Percentiles rank a stretch among this genome's conserved stretches.
These are phyloP conservation scores for Lutjanus argentimaculatus DNA, from an alignment of 2,797 vertebrate genomes.

Conservation along the genomic window DNA sequence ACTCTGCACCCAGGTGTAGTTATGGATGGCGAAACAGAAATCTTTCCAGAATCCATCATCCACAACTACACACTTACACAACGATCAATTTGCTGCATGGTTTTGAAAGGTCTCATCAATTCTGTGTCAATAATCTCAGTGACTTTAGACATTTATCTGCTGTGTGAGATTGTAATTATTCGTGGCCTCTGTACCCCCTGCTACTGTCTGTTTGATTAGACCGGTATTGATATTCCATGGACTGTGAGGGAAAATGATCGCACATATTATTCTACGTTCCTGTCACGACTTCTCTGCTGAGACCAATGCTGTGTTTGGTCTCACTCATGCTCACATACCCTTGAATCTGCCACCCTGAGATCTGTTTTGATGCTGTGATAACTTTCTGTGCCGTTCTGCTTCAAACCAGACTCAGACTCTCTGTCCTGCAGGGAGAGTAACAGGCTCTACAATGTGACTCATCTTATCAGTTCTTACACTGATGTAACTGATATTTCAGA, in stretches of 20 bases:
- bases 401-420: constrained; percentile 17
- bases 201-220: constrained; percentile 60
- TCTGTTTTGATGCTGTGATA: constrained; percentile 36
- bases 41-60: constrained; percentile 11
- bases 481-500: constrained; percentile 20
- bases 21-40: neutral
- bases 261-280: constrained; percentile 37
- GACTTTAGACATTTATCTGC: constrained; percentile 50
- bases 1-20: neutral
- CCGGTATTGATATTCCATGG: constrained; percentile 51
- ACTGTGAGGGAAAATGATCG: constrained; percentile 49
- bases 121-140: constrained; percentile 47
- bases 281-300: neutral
- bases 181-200: constrained; percentile 29
- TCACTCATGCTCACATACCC: neutral
- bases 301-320: constrained; percentile 1
- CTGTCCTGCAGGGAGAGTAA: constrained; percentile 31
- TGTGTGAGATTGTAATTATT: constrained; percentile 52
- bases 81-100: constrained; percentile 28
- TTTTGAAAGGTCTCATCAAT: constrained; percentile 58
- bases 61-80: constrained; percentile 9
- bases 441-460: constrained; percentile 22
- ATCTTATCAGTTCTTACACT: constrained; percentile 32
- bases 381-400: constrained; percentile 20
- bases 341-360: constrained; percentile 5